Evolutionary conservation across 1,140 invertebrate genomes (phyloP).

Genomic region (Eulimnadia texana): DNA sequence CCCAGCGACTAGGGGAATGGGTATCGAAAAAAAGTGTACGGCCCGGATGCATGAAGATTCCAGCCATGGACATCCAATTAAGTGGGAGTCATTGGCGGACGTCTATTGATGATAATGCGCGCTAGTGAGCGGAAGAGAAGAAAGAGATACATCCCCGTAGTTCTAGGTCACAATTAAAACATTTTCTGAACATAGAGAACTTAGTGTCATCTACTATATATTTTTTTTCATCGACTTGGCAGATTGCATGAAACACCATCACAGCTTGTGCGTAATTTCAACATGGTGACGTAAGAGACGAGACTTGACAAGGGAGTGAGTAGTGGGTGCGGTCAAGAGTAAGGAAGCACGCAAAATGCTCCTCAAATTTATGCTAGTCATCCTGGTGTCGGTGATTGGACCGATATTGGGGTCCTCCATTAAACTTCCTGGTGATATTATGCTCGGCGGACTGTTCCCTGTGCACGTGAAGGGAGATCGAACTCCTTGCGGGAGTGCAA

Average conservation of each 20-base stretch:
- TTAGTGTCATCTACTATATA: too few species aligned
- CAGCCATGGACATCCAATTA: neutral
- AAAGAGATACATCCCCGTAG: neutral
- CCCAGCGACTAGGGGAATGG: too few species aligned
- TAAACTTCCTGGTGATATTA: constrained; percentile 37
- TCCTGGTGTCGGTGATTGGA: neutral
- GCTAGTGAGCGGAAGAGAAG: neutral
- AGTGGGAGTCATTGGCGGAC: neutral
- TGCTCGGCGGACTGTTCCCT: constrained; percentile 47
- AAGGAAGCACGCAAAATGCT: neutral
- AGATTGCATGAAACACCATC: too few species aligned
- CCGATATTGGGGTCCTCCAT: constrained; percentile 1
- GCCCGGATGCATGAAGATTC: neutral
- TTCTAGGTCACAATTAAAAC: too few species aligned
- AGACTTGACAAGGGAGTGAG: neutral
- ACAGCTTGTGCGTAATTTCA: too few species aligned
- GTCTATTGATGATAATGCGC: neutral
- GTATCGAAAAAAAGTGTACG: neutral
- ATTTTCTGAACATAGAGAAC: too few species aligned
- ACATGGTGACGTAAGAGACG: neutral
- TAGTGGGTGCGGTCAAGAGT: neutral
- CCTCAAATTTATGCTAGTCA: neutral
- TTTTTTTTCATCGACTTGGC: too few species aligned
- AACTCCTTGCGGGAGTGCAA: constrained; percentile 28
- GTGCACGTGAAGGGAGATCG: constrained; percentile 40